Percentiles rank a stretch among this genome's conserved stretches.
Evolutionary conservation across 2,113 vertebrate genomes (phyloP).

Genomic region (Equus przewalskii): DNA sequence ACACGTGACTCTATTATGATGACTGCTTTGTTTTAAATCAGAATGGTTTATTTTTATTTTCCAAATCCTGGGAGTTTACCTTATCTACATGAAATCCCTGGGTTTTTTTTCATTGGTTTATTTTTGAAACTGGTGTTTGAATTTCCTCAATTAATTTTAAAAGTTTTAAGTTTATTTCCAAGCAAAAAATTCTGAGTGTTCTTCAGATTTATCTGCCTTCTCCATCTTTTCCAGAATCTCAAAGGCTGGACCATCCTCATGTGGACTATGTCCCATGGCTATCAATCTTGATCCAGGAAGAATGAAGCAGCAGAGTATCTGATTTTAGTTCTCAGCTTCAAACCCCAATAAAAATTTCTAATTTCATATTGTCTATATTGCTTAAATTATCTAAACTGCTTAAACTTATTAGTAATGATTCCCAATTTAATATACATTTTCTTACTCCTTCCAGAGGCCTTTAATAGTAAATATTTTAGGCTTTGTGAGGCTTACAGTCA

Average conservation of each 20-base stretch:
- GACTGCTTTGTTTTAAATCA: neutral
- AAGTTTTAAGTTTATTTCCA: neutral
- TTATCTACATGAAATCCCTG: neutral
- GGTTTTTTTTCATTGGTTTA: neutral
- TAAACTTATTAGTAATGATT: neutral
- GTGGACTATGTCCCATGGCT: too few relatives aligned
- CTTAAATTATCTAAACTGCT: neutral
- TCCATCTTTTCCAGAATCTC: neutral
- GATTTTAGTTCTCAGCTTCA: neutral
- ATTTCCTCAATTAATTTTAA: constrained; percentile 1
- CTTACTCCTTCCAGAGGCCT: neutral
- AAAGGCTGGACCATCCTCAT: neutral
- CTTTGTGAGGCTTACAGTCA: neutral
- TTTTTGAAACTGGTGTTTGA: neutral
- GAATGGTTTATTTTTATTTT: neutral
- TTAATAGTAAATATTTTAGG: neutral
- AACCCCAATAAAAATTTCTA: neutral
- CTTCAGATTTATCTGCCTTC: neutral
- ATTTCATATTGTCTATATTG: neutral
- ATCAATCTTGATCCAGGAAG: neutral
- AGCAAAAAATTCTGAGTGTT: neutral
- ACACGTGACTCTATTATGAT: neutral
- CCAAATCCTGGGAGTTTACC: neutral
- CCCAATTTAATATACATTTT: neutral
- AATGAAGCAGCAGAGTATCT: neutral